Conservation (phyloP, 2,113 vertebrate species). For the Pygoscelis adeliae region DNA sequence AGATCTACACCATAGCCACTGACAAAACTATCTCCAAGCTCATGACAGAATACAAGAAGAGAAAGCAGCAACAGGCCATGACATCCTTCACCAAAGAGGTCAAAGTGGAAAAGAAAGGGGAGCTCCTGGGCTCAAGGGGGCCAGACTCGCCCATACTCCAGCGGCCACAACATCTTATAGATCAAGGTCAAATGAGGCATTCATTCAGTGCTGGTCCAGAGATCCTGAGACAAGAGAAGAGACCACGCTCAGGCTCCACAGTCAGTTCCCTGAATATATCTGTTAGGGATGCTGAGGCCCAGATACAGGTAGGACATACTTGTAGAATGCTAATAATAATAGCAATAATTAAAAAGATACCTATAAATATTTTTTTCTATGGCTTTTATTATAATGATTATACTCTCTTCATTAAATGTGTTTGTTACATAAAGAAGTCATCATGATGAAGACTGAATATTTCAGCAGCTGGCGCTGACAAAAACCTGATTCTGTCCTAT, state of each 20-base stretch:
- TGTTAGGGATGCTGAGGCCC: conserved; percentile 87
- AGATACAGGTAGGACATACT: conserved; percentile 87
- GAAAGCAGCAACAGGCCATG: conserved; percentile 89
- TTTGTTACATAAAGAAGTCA: neutral
- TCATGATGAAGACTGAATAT: neutral
- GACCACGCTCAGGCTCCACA: conserved; percentile 90
- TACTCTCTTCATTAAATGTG: neutral
- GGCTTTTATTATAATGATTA: neutral
- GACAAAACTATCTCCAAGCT: conserved; percentile 93
- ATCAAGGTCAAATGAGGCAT: conserved; percentile 90
- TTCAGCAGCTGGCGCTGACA: neutral
- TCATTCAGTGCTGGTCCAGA: conserved; percentile 94
- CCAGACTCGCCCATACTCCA: conserved; percentile 83
- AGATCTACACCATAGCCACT: conserved; percentile 92
- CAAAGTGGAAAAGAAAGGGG: conserved; percentile 81
- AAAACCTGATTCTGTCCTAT: neutral
- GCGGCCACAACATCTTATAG: conserved; percentile 90
- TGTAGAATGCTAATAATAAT: neutral
- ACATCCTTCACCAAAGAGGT: conserved; percentile 84
- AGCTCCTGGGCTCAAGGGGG: conserved; percentile 67
- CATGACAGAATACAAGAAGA: conserved; percentile 93
- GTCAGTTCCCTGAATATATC: conserved; percentile 89
- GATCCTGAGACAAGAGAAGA: conserved; percentile 89
- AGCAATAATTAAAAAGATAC: neutral
- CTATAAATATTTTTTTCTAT: neutral